These are phyloP conservation scores for Oryctolagus cuniculus DNA, from an alignment of 2,113 vertebrate genomes.

Conservation along the genomic window DNA sequence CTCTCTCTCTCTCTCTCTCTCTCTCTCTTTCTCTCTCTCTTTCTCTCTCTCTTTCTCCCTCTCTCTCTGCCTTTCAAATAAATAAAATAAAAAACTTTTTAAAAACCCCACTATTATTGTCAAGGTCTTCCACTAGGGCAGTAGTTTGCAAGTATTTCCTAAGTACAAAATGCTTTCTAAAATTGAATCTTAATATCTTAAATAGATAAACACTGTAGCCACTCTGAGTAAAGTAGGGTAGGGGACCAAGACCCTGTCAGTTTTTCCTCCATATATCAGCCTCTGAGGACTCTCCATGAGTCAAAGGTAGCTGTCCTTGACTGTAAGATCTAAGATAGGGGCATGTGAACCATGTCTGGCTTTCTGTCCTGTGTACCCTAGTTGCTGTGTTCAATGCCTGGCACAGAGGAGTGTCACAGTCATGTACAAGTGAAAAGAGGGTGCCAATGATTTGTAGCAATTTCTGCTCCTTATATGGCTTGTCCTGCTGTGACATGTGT, in stretches of 20 bases:
- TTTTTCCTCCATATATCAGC: not conserved
- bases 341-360: not conserved
- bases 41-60: too few relatives aligned
- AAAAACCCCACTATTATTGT: not conserved
- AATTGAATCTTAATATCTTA: conserved; percentile 33
- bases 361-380: not conserved
- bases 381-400: not conserved
- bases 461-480: not conserved
- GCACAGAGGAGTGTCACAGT: not conserved
- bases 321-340: not conserved
- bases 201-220: not conserved
- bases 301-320: not conserved
- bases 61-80: too few relatives aligned
- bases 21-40: too few relatives aligned
- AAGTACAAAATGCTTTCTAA: conserved; percentile 35
- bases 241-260: not conserved
- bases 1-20: too few relatives aligned
- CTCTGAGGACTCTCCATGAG: conserved; percentile 4
- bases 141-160: conserved; percentile 48
- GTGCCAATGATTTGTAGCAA: not conserved
- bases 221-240: conserved; percentile 9
- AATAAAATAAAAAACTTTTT: not conserved
- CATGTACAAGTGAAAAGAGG: not conserved
- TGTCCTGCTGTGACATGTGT: not conserved
- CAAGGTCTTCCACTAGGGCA: not conserved